Evolutionary conservation across 2,888 invertebrate species (phyloP).

Genomic region (Hemicrepidius hirtus): DNA sequence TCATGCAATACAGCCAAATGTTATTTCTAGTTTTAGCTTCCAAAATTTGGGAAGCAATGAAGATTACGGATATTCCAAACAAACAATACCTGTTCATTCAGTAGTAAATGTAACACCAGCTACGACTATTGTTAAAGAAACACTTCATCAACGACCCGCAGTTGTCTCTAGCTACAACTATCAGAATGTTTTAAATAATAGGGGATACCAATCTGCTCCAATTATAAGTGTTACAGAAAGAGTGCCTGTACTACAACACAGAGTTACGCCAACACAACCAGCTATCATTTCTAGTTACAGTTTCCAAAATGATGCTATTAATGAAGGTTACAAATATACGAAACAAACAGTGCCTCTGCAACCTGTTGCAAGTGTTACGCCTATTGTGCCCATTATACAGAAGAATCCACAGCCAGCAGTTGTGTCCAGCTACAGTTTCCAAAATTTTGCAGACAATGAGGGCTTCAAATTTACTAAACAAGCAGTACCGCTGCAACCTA

Average conservation of each 20-base stretch:
- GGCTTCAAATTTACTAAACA: not conserved
- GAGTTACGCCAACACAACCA: conserved; percentile 20
- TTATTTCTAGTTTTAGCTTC: no score
- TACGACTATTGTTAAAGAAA: no score
- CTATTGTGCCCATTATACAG: conserved; percentile 2
- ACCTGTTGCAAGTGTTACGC: conserved; percentile 7
- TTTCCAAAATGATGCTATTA: conserved; percentile 7
- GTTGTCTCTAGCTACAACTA: conserved; percentile 64
- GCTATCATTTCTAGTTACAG: conserved; percentile 24
- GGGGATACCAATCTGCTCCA: no score
- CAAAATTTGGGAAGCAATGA: no score
- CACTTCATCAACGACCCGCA: conserved; percentile 58
- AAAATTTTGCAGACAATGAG: not conserved
- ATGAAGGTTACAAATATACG: not conserved
- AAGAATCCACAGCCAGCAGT: conserved; percentile 22
- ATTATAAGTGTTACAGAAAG: no score
- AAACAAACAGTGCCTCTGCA: not conserved
- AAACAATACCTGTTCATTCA: no score
- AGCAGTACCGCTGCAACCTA: conserved; percentile 45
- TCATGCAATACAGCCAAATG: no score
- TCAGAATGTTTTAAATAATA: not conserved
- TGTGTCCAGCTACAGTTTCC: conserved; percentile 30
- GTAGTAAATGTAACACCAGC: no score
- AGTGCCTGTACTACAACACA: conserved; percentile 1
- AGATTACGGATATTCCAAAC: no score